Evolutionary conservation across 2,888 invertebrate genomes (phyloP), one percentile per base, ranked within the genome.

Genomic region (Hydropsyche betteni): DNA sequence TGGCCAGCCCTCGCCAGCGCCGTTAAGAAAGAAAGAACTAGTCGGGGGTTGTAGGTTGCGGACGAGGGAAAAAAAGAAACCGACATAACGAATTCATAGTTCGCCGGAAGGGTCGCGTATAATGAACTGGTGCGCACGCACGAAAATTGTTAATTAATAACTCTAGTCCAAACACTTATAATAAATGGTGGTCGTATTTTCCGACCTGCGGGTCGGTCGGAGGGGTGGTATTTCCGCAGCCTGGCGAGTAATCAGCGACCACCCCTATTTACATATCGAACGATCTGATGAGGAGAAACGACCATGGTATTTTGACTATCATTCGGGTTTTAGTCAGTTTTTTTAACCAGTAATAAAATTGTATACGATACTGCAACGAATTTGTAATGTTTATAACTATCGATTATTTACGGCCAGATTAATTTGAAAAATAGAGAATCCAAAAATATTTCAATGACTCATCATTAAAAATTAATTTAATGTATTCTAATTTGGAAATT

Each of bases 61-160:
- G 16, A 8, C 58, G 16, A 44, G 50, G 33, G 38, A n/a, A 70
- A 36, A n/a, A 69, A 74, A 74, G 44, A 68, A 68, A 58, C 75
- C 55, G 75, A 78, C 79, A 79, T 76, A 79, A 79, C 79, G 77
- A 76, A 79, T 78, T 79, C 79, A 77, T 77, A 79, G 77, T 77
- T 76, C 73, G 75, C 79, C 75, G 79, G 77, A 79, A 77, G 74
- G 79, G 79, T 76, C 75, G 74, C 71, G 79, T 79, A 79, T 79
- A 79, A 77, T 77, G 76, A 76, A 76, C 75, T 34, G 68, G 74
- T 73, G 77, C 55, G 76, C 78, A 79, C 79, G 79, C 79, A 79
- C 79, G 79, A 79, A 79, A 79, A 78, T 78, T 76, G 78, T 78
- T 79, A 79, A 79, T 79, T 79, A 79, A 79, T 79, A 79, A 79